phyloP scores from a whole-genome alignment of 1,140 invertebrate genomes.

The Gryllus bimaculatus region DNA sequence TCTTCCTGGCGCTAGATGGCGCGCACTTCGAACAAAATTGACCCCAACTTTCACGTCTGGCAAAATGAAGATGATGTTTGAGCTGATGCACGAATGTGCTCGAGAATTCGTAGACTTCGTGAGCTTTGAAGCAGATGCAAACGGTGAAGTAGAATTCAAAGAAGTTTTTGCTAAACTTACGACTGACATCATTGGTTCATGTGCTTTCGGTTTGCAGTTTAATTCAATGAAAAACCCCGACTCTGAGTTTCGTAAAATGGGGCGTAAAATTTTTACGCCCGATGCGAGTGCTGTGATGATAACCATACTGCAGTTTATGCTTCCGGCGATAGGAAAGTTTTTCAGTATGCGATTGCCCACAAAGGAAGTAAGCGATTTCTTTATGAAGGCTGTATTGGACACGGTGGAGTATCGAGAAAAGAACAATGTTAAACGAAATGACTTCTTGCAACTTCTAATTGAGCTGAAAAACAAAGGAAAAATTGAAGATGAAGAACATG shows the following conservation, averaged over 20 bases:
- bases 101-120: background rate
- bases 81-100: constrained; percentile 12
- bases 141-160: constrained; percentile 32
- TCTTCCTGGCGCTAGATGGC: constrained; percentile 43
- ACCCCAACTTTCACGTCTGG: constrained; percentile 46
- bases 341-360: background rate
- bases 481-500: constrained; percentile 9
- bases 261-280: constrained; percentile 32
- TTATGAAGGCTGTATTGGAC: constrained; percentile 24
- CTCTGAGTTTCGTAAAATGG: constrained; percentile 40
- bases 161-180: constrained; percentile 39
- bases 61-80: constrained; percentile 46
- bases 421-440: constrained; percentile 29
- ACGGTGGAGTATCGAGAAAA: constrained; percentile 24
- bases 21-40: constrained; percentile 39
- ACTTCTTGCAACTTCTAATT: constrained; percentile 19
- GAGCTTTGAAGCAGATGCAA: constrained; percentile 17
- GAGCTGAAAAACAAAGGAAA: constrained; percentile 18
- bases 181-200: constrained; percentile 46
- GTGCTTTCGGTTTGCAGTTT: constrained; percentile 45
- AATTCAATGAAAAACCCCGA: constrained; percentile 39
- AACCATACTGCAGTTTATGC: background rate
- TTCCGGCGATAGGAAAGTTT: background rate
- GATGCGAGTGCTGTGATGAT: background rate
- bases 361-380: constrained; percentile 24